Base-by-base conservation (phyloP, 64 coral and sea anemone genomes). In the Cladopsammia gracilis region DNA sequence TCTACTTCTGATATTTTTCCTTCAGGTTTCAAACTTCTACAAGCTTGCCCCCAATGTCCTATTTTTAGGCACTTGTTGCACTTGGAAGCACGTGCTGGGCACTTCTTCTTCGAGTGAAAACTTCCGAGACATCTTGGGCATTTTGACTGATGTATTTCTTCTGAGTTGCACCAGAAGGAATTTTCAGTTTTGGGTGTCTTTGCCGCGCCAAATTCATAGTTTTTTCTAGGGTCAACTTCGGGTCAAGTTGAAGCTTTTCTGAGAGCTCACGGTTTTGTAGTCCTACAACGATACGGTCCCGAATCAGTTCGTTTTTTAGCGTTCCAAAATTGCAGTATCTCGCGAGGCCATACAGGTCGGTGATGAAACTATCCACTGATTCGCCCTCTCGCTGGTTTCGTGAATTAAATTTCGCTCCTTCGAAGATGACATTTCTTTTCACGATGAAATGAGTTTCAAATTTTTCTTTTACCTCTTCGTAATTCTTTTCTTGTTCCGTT, bases 231-330 rank as follows among this genome's bases (percentile, higher is more conserved):
- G 92, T 88, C 14, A 94, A 15, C n/a, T 87, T 71, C 14, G 92
- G 54, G 4, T 94, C 86, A 13, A 88, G 54, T 87, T 88, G 83
- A 9, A 94, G 14, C 51, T 88, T 94, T 61, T 94, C 83, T 5
- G 82, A 87, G 45, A 93, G 22, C 58, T 71, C 68, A 13, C 34
- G 0, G 48, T 87, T 82, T 59, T 14, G n/a, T 48, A 87, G 25
- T 69, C 91, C 74, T 9, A 77, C 84, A 7, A 87, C 75, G 11
- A 88, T 72, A 43, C 89, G 8, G 70, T 91, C 69, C 49, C 53
- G 46, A 49, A 78, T 78, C 20, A 78, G 75, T 57, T 91, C 64
- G 20, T 91, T 76, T 16, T 91, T 76, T 7, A 86, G 57, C 19
- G 71, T 5, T 9, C 84, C 82, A 56, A 48, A 80, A 16, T 87